A percentile compares a stretch with the other conserved stretches of the same genome.
These are phyloP conservation scores for Drosophila burlai DNA, from an alignment of 1,140 invertebrate species.

Conservation along the genomic window DNA sequence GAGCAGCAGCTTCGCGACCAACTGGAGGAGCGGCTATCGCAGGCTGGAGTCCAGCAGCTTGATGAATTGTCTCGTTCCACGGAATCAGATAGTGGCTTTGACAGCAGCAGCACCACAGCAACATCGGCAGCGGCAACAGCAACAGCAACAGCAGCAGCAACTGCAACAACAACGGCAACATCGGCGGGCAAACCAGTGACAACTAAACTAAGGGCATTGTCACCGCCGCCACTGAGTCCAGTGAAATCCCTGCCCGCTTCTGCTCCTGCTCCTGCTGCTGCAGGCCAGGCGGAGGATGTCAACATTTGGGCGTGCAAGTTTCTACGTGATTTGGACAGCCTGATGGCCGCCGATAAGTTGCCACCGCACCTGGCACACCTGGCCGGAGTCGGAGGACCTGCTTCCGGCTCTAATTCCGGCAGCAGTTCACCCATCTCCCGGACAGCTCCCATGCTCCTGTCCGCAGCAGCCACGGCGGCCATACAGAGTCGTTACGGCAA, in stretches of 20 bases:
- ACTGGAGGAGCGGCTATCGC: conserved; percentile 48
- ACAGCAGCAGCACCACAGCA: conserved; percentile 74
- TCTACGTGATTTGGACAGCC: conserved; percentile 82
- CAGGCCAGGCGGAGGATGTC: conserved; percentile 63
- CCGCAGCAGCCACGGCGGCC: conserved; percentile 73
- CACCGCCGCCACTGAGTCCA: conserved; percentile 67
- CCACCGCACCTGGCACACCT: conserved; percentile 60
- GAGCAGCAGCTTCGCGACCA: conserved; percentile 63
- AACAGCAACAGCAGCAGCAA: conserved; percentile 11
- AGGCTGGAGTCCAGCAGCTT: conserved; percentile 50
- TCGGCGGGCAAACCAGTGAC: conserved; percentile 56
- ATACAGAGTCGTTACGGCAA: conserved; percentile 75
- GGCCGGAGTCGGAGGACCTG: conserved; percentile 22
- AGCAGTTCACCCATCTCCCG: conserved; percentile 68
- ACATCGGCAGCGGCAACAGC: conserved; percentile 24
- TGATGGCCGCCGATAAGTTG: conserved; percentile 77
- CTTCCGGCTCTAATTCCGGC: conserved; percentile 26
- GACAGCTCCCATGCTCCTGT: conserved; percentile 75
- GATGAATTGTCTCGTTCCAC: conserved; percentile 84
- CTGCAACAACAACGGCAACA: conserved; percentile 15
- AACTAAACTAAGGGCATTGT: conserved; percentile 75
- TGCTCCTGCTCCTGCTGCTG: neutral
- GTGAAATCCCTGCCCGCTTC: neutral
- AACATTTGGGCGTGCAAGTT: conserved; percentile 85
- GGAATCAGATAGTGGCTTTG: conserved; percentile 83